Evolutionary conservation across 64 coral and sea anemone genomes (phyloP), one percentile per base, ranked within the genome.

Genomic region (Actinia tenebrosa): DNA sequence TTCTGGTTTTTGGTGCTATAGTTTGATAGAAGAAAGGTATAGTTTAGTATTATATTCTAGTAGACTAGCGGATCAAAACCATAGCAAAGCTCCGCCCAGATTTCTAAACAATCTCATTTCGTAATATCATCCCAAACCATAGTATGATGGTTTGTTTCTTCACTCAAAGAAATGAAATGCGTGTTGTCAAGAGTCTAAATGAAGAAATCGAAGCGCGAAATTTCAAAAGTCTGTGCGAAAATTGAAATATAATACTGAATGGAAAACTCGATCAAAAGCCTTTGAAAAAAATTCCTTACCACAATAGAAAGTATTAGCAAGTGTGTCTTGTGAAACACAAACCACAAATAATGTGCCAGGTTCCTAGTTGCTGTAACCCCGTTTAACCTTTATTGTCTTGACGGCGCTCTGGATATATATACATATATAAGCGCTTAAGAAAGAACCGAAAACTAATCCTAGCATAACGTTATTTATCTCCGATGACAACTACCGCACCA

Each of bases 1-100:
- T 92, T 80, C 89, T 94, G 13, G 90, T 92, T 87, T 92, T 94
- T 27, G 60, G 54, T 89, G 88, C 86, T 88, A 80, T 50, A 50
- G 47, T 50, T 4, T 50, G 71, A n/a, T 66, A 87, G 10, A 44
- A 63, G 60, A 59, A 20, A 92, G 0, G 20, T 66, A 66, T 0
- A 22, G 22, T 22, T 19, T 66, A 23, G 17, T 66, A 66, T 5
- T 5, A 19, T 64, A 64, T 16, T 18, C 61, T 64, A 66, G 63
- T 20, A 75, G 8, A 9, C 23, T 37, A 37, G 30, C 30, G 30
- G 30, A 37, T 37, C 30, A 37, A 37, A 37, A 37, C 27, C 4
- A 53, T 17, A 81, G 22, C 26, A 8, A 50, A 53, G 50, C 79
- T 81, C 79, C 79, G 79, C 79, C 79, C 79, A 81, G 17, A 50